These are phyloP conservation scores for Gonioctena quinquepunctata DNA, from an alignment of 1,140 invertebrate genomes.

Conservation along the genomic window DNA sequence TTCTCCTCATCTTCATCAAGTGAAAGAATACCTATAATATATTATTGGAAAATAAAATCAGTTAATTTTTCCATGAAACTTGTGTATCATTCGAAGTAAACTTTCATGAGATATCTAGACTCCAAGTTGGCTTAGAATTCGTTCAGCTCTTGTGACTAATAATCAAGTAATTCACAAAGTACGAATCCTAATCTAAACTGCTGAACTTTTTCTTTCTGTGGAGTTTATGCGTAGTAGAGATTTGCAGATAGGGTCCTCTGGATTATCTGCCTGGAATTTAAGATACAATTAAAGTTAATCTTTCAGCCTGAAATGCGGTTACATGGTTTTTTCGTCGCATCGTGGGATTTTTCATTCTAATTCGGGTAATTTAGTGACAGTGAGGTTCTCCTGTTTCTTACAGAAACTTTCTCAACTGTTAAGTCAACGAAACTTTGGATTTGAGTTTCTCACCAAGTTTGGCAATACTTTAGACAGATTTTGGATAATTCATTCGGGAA, in stretches of 20 bases:
- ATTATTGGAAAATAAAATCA: no score
- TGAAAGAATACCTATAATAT: no score
- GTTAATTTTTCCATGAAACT: no score
- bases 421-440: no score
- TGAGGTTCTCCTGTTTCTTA: neutral
- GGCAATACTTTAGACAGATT: no score
- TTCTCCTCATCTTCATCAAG: no score
- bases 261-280: conserved; percentile 23
- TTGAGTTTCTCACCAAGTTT: no score
- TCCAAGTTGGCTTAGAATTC: no score
- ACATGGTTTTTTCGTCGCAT: neutral
- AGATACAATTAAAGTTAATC: conserved; percentile 25
- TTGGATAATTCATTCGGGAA: no score
- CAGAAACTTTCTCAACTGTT: neutral
- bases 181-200: conserved; percentile 1
- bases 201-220: neutral
- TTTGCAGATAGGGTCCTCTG: conserved; percentile 13
- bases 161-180: neutral
- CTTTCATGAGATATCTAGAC: no score
- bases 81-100: no score
- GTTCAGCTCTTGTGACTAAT: no score
- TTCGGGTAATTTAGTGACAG: neutral
- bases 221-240: conserved; percentile 2
- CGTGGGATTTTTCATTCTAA: neutral
- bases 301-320: conserved; percentile 17